These are phyloP conservation scores for Dicrurus megarhynchus DNA, from an alignment of 2,113 vertebrate species.

Conservation along the genomic window DNA sequence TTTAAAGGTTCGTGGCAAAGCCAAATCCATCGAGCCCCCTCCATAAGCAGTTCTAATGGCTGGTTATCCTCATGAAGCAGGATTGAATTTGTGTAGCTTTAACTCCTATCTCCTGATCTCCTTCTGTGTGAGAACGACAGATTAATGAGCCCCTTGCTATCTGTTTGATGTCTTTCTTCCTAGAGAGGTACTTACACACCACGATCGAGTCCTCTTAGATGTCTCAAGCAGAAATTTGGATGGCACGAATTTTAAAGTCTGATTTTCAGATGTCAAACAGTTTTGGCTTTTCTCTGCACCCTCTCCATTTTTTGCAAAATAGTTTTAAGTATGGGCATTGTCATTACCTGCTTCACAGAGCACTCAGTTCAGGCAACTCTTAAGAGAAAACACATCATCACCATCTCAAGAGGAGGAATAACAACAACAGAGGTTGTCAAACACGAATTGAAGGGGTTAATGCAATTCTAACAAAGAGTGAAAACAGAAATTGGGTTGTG, in stretches of 20 bases:
- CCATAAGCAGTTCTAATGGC: not conserved
- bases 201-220: not conserved
- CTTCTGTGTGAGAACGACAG: not conserved
- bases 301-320: not conserved
- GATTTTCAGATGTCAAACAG: not conserved
- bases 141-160: not conserved
- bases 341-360: not conserved
- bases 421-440: not conserved
- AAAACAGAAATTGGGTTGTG: not conserved
- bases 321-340: not conserved
- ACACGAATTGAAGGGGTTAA: not conserved
- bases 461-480: not conserved
- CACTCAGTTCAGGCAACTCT: not conserved
- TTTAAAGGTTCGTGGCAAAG: not conserved
- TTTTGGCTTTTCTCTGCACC: not conserved
- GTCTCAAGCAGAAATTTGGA: not conserved
- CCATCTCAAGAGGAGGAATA: not conserved
- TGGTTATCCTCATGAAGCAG: not conserved
- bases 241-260: not conserved
- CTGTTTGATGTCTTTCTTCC: not conserved
- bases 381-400: not conserved
- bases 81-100: not conserved
- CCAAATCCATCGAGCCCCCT: not conserved
- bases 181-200: not conserved
- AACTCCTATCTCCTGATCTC: slow-evolving; percentile 13